Conservation (phyloP, 2,113 vertebrate genomes). For the Corythornis cristatus region DNA sequence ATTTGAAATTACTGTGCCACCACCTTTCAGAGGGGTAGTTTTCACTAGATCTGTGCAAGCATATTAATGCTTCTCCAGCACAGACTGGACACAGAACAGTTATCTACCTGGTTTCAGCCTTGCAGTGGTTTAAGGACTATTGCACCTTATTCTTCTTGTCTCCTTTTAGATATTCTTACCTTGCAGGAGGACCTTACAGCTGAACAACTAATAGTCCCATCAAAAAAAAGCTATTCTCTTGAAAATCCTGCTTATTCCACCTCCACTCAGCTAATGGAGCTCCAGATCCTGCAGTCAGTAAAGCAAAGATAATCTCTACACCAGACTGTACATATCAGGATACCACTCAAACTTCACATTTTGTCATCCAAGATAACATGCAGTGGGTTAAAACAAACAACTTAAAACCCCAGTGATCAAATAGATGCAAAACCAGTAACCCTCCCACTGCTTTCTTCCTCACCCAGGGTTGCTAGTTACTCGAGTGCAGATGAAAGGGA, state of each 20-base stretch:
- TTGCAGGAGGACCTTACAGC: not conserved
- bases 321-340: not conserved
- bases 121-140: not conserved
- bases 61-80: not conserved
- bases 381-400: not conserved
- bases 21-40: not conserved
- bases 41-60: not conserved
- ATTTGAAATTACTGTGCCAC: not conserved
- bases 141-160: not conserved
- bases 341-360: not conserved
- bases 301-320: not conserved
- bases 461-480: rapidly evolving
- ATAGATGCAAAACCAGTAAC: not conserved
- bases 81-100: not conserved
- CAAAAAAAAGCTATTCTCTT: not conserved
- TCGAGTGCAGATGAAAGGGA: not conserved
- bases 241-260: not conserved
- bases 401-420: not conserved
- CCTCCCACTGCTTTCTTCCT: not conserved
- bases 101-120: not conserved
- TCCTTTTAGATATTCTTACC: not conserved
- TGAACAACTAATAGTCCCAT: not conserved
- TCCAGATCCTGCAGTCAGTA: not conserved
- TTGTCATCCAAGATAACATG: not conserved
- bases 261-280: not conserved